A percentile compares a stretch with the other conserved stretches of the same genome.
Evolutionary conservation across 2,888 invertebrate species (phyloP).

Genomic region (Coleophora flavipennella): DNA sequence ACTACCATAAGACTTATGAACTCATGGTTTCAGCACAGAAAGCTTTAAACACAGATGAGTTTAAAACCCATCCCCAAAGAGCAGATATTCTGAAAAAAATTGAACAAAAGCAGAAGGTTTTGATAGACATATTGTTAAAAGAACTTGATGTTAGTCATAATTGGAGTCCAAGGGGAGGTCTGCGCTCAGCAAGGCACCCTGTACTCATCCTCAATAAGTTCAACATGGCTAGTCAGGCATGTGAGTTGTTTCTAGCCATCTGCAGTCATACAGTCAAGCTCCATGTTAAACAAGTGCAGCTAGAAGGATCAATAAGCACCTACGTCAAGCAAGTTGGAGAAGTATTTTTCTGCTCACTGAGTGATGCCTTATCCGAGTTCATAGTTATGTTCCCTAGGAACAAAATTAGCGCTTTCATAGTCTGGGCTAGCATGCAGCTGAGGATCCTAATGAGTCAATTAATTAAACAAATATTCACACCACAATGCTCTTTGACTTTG

Average conservation of each 20-base stretch:
- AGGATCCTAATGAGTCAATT: slow-evolving; percentile 85
- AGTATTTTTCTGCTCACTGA: slow-evolving; percentile 87
- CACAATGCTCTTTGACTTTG: slow-evolving; percentile 87
- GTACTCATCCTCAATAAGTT: slow-evolving; percentile 88
- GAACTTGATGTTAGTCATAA: slow-evolving; percentile 93
- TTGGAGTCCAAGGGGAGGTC: slow-evolving; percentile 90
- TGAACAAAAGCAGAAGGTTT: slow-evolving; percentile 79
- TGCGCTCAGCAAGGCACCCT: slow-evolving; percentile 87
- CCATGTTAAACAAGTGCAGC: slow-evolving; percentile 84
- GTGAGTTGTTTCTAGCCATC: slow-evolving; percentile 85
- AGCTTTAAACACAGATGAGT: slow-evolving; percentile 50
- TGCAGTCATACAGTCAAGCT: slow-evolving; percentile 87
- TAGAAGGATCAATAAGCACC: slow-evolving; percentile 84
- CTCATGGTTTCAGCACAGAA: slow-evolving; percentile 76
- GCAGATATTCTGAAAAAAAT: slow-evolving; percentile 68
- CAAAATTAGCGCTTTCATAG: slow-evolving; percentile 78
- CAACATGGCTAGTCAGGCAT: slow-evolving; percentile 78
- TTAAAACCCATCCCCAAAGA: slow-evolving; percentile 49
- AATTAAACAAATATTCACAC: slow-evolving; percentile 90
- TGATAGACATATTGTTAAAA: slow-evolving; percentile 90
- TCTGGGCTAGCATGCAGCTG: slow-evolving; percentile 92
- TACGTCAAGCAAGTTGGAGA: slow-evolving; percentile 87
- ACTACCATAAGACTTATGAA: slow-evolving; percentile 93
- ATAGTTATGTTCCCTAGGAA: slow-evolving; percentile 84
- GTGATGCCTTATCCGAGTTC: slow-evolving; percentile 76